These are phyloP conservation scores for Idris sp. DNA, from an alignment of 1,140 invertebrate genomes.

Conservation along the genomic window DNA sequence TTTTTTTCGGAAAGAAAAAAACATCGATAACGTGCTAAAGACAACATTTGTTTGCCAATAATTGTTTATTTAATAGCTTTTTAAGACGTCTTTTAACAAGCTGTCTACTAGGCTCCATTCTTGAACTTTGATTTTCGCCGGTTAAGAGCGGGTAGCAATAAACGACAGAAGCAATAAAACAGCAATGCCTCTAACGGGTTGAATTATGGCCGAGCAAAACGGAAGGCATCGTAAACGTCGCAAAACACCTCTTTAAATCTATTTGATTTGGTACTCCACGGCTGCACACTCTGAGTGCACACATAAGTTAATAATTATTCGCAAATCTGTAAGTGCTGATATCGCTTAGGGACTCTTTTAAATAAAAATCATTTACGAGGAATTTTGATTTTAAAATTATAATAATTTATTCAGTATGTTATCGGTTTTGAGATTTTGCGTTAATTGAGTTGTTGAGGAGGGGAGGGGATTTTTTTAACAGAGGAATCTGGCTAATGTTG, in stretches of 20 bases:
- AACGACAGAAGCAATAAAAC: slow-evolving; percentile 67
- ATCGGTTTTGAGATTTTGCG: too few species aligned
- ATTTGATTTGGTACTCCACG: slow-evolving; percentile 58
- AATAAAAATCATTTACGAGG: too few species aligned
- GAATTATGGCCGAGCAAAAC: slow-evolving; percentile 69
- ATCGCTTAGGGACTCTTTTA: too few species aligned
- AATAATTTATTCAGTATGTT: too few species aligned
- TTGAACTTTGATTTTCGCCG: slow-evolving; percentile 61
- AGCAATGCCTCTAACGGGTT: slow-evolving; percentile 68
- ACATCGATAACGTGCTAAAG: slow-evolving; percentile 44
- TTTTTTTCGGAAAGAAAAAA: too few species aligned
- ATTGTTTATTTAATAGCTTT: slow-evolving; percentile 59
- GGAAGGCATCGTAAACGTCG: slow-evolving; percentile 64
- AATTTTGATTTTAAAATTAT: too few species aligned
- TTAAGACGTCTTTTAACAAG: slow-evolving; percentile 52
- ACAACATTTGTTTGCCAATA: slow-evolving; percentile 49
- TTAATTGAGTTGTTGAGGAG: slow-evolving; percentile 35
- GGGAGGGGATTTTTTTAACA: slow-evolving; percentile 17
- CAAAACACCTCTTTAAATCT: slow-evolving; percentile 66
- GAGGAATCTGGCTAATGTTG: slow-evolving; percentile 22
- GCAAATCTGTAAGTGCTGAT: too few species aligned
- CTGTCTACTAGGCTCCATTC: slow-evolving; percentile 47
- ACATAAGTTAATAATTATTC: too few species aligned
- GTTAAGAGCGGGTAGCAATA: slow-evolving; percentile 59
- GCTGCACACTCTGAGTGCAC: slow-evolving; percentile 53